These are phyloP conservation scores for Cyclura pinguis DNA, from an alignment of 2,797 vertebrate species.

Conservation along the genomic window DNA sequence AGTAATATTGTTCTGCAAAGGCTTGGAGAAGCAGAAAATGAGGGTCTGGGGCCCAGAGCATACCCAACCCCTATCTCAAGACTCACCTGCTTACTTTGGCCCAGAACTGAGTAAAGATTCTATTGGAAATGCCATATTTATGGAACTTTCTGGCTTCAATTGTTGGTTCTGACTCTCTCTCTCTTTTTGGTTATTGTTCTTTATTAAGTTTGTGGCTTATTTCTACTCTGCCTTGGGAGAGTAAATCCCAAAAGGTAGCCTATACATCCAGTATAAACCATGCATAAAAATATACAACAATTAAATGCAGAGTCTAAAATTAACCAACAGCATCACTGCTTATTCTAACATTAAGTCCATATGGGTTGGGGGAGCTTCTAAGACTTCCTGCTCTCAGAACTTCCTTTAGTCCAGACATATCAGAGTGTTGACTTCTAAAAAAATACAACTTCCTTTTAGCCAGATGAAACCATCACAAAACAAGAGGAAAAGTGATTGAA, in stretches of 20 bases:
- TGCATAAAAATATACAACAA: not conserved
- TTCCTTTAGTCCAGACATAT: not conserved
- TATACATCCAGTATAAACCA: not conserved
- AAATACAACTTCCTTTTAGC: not conserved
- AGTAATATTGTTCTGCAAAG: too few relatives aligned
- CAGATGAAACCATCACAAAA: not conserved
- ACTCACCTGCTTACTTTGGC: not conserved
- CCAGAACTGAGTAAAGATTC: not conserved
- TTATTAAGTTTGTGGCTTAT: not conserved
- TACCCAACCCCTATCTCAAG: not conserved
- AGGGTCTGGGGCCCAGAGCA: too few relatives aligned
- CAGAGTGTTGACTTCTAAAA: not conserved
- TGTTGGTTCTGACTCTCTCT: not conserved
- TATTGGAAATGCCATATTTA: not conserved
- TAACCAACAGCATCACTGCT: not conserved
- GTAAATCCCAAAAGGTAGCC: not conserved
- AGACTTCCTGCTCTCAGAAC: constrained; percentile 28
- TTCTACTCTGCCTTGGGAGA: not conserved
- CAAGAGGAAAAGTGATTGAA: not conserved
- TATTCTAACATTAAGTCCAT: not conserved
- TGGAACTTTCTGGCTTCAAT: not conserved
- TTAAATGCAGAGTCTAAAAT: not conserved
- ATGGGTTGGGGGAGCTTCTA: not conserved
- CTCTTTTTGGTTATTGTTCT: not conserved
- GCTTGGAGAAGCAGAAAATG: too few relatives aligned